Percentiles rank a stretch among this genome's conserved stretches.
These are phyloP conservation scores for Strigamia transsilvanica DNA, from an alignment of 2,888 invertebrate species.

Conservation along the genomic window DNA sequence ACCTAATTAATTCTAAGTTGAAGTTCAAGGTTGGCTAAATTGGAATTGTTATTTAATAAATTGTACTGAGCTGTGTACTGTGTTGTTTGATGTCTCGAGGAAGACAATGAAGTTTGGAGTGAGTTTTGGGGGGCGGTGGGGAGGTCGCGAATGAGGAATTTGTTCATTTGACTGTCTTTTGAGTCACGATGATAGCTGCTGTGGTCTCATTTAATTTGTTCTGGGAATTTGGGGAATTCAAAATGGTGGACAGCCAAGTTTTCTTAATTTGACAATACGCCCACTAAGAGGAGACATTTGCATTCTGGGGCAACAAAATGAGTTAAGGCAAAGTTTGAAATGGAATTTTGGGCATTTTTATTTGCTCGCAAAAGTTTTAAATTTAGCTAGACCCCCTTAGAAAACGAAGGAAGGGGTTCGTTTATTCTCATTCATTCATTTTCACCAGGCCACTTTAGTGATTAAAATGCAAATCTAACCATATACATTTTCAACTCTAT, in stretches of 20 bases:
- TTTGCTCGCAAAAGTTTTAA: background rate
- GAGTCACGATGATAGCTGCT: constrained; percentile 38
- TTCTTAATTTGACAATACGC: constrained; percentile 49
- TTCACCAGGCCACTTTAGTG: constrained; percentile 18
- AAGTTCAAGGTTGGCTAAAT: constrained; percentile 10
- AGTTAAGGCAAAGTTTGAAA: constrained; percentile 25
- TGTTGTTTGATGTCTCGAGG: constrained; percentile 2
- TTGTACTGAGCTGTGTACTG: background rate
- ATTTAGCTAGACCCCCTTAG: background rate
- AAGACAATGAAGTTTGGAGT: background rate
- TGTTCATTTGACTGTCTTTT: constrained; percentile 49
- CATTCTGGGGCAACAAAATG: constrained; percentile 49
- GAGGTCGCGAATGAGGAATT: constrained; percentile 15
- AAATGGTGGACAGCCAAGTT: constrained; percentile 47
- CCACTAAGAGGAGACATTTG: constrained; percentile 42
- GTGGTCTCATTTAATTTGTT: constrained; percentile 48
- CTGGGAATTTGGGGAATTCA: constrained; percentile 48
- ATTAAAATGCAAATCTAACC: constrained; percentile 37
- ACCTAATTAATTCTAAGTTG: constrained; percentile 1
- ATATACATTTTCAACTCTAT: constrained; percentile 7
- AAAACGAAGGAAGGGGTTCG: no score
- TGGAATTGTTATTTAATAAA: no score
- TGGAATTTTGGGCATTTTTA: background rate
- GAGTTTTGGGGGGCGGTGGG: background rate
- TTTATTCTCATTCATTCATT: no score